Base-by-base conservation (phyloP, 37 sponge, comb jelly and placozoan genomes). In the Geodia barretti region DNA sequence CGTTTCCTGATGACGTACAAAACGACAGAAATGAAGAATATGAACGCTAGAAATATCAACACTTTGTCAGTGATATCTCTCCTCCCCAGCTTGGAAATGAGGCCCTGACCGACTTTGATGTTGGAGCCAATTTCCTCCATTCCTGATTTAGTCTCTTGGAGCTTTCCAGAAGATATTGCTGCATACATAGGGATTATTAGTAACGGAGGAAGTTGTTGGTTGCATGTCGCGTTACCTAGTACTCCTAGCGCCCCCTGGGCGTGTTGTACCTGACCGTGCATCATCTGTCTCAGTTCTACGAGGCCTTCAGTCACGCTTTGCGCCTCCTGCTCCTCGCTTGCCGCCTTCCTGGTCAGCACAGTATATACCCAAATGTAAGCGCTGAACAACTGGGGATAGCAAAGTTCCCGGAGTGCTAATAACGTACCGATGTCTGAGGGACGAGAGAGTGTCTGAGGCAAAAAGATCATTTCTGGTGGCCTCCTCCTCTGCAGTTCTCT, bases 51-150 rank as follows among this genome's bases (percentile, higher is more conserved):
- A 42, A 73, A 65, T 2, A 92, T 92, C 33, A 92, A 74, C 31
- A 92, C 68, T 33, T 78, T 82, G 60, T 92, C 92, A 14, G 88
- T 86, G 25, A 92, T 11, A 19, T 92, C 92, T n/a, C 92, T 73
- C 37, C 92, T 47, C 7, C 79, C 75, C 42, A 67, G 87, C 54
- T 92, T 92, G 41, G 82, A 68, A 39, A 92, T 73, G 26, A 92
- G 64, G 21, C 84, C 21, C 21, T 59, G 62, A 1, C 68, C 73
- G 4, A 67, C 60, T 23, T 73, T 73, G 19, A 87, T 72, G n/a
- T 70, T 74, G 20, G 70, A 25, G 24, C 85, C 79, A 32, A 87
- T 78, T 31, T 58, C 66, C 31, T 88, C 79, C 92, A 92, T 87
- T 39, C 87, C 88, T 3, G 66, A 58, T 63, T 87, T 72, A 38